These are phyloP conservation scores for Notolabrus celidotus DNA, from an alignment of 2,797 vertebrate species.

Conservation along the genomic window DNA sequence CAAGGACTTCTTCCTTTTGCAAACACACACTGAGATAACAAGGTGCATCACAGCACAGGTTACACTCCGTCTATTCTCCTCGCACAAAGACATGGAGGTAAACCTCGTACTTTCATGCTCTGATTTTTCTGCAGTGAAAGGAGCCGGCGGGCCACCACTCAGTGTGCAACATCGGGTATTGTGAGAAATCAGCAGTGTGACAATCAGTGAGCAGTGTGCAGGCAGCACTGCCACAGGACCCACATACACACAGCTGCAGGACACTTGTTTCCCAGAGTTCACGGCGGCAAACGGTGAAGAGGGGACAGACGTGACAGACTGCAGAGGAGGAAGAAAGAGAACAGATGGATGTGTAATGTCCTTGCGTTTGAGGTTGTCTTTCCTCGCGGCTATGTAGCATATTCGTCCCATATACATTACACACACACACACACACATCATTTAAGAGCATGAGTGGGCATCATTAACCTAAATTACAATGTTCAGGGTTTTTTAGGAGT, in stretches of 20 bases:
- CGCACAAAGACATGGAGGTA: neutral
- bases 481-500: neutral
- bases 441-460: slow-evolving; percentile 6
- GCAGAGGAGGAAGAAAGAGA: slow-evolving; percentile 24
- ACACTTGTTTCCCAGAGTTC: slow-evolving; percentile 64
- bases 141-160: slow-evolving; percentile 15
- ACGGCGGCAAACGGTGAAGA: neutral
- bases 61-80: slow-evolving; percentile 20
- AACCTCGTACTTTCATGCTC: slow-evolving; percentile 33
- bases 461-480: slow-evolving; percentile 60
- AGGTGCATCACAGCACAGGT: slow-evolving; percentile 6
- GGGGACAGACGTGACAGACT: slow-evolving; percentile 38
- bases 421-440: neutral
- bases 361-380: slow-evolving; percentile 78
- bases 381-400: slow-evolving; percentile 66
- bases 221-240: slow-evolving; percentile 42
- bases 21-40: slow-evolving; percentile 20
- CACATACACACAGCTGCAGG: slow-evolving; percentile 54
- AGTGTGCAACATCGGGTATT: slow-evolving; percentile 11
- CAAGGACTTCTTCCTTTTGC: slow-evolving; percentile 6
- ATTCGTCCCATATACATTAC: slow-evolving; percentile 28
- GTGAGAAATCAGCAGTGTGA: slow-evolving; percentile 45
- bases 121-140: slow-evolving; percentile 34
- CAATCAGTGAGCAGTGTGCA: slow-evolving; percentile 43
- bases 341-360: slow-evolving; percentile 70